These are phyloP conservation scores for Tragulus kanchil DNA, from an alignment of 2,113 vertebrate genomes.

Conservation along the genomic window DNA sequence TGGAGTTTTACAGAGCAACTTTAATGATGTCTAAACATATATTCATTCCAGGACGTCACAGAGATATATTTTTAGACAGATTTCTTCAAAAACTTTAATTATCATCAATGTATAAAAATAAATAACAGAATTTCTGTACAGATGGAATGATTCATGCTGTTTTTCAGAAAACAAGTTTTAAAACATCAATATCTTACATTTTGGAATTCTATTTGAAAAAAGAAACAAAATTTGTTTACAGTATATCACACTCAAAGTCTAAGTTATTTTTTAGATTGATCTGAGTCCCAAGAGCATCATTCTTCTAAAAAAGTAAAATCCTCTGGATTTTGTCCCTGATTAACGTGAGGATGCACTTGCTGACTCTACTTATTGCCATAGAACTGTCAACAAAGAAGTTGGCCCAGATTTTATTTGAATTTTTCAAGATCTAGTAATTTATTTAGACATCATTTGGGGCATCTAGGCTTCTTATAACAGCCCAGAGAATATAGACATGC, in stretches of 20 bases:
- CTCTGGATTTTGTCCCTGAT: slow-evolving; percentile 30
- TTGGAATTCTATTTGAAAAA: slow-evolving; percentile 54
- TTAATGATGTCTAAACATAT: slow-evolving; percentile 53
- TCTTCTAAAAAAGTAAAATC: slow-evolving; percentile 22
- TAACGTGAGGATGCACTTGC: slow-evolving; percentile 19
- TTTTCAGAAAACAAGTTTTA: slow-evolving; percentile 67
- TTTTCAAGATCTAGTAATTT: slow-evolving; percentile 54
- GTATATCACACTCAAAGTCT: slow-evolving; percentile 12
- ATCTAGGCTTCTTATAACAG: background rate
- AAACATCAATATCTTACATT: slow-evolving; percentile 58
- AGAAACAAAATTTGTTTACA: slow-evolving; percentile 63
- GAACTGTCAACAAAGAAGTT: slow-evolving; percentile 37
- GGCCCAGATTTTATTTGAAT: slow-evolving; percentile 57
- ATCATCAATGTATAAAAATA: slow-evolving; percentile 83
- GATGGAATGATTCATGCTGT: slow-evolving; percentile 82
- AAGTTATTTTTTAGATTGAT: slow-evolving; percentile 40
- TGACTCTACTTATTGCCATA: background rate
- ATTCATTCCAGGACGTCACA: slow-evolving; percentile 71
- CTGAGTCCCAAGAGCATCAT: background rate
- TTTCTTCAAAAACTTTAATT: slow-evolving; percentile 81
- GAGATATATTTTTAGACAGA: slow-evolving; percentile 78
- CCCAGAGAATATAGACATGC: background rate
- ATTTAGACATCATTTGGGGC: slow-evolving; percentile 14
- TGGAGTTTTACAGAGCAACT: background rate
- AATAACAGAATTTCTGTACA: slow-evolving; percentile 85